Percentiles rank a stretch among this genome's conserved stretches.
phyloP scores from a whole-genome alignment of 2,888 invertebrate genomes.

The Aleiodes testaceus region DNA sequence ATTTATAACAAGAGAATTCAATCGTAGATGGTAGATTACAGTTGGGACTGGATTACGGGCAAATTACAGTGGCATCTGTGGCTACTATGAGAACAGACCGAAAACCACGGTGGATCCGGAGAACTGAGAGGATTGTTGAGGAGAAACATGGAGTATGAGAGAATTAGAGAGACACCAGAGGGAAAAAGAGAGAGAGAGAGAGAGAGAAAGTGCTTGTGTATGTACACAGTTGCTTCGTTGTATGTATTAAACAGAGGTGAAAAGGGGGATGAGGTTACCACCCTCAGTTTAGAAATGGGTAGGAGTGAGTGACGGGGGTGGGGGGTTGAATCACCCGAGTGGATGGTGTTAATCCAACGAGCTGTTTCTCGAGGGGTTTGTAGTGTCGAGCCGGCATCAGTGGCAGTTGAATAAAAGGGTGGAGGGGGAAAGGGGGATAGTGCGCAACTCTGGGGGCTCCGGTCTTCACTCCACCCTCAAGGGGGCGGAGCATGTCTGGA shows the following conservation, averaged over 20 bases:
- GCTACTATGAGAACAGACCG: slow-evolving; percentile 42
- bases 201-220: slow-evolving; percentile 13
- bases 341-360: slow-evolving; percentile 52
- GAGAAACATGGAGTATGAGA: slow-evolving; percentile 21
- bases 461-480: slow-evolving; percentile 66
- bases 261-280: slow-evolving; percentile 7
- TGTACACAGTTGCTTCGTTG: slow-evolving; percentile 24
- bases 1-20: slow-evolving; percentile 5
- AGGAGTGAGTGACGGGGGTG: not conserved
- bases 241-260: slow-evolving; percentile 13
- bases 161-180: slow-evolving; percentile 26
- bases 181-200: slow-evolving; percentile 26
- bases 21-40: slow-evolving; percentile 44
- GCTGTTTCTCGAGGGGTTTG: slow-evolving; percentile 50
- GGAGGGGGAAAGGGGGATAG: slow-evolving; percentile 46
- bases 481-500: slow-evolving; percentile 70
- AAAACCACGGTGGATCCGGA: slow-evolving; percentile 41
- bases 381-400: slow-evolving; percentile 40
- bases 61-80: slow-evolving; percentile 45
- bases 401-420: slow-evolving; percentile 32
- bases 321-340: slow-evolving; percentile 39
- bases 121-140: slow-evolving; percentile 34
- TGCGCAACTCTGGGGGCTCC: slow-evolving; percentile 55
- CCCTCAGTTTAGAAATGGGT: slow-evolving; percentile 7
- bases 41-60: slow-evolving; percentile 48